Evolutionary conservation across 1,140 invertebrate genomes (phyloP), one percentile per base, ranked within the genome.

Genomic region (Carcinoscorpius rotundicauda): DNA sequence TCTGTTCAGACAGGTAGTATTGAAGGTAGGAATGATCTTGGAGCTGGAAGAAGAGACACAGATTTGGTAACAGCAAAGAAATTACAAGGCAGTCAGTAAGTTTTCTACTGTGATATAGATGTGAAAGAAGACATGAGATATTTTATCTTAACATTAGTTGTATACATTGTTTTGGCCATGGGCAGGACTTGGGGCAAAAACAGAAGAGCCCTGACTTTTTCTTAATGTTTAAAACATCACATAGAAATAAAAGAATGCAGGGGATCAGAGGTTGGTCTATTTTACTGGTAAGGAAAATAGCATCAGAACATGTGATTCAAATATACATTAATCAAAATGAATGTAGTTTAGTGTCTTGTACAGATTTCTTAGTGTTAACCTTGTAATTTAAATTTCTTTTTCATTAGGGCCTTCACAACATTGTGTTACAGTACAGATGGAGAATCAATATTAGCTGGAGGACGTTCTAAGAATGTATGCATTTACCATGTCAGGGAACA

Each of bases 381-480:
- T 2, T 29, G 29, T 29, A 29, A 65, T 65, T 6, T 48, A 9
- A 64, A 64, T 65, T 68, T 60, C 65, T 64, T 64, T 71, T 71
- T 71, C 83, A 84, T 63, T 75, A 97, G 92, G 75, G 85, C 88
- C 4, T 98, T 97, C 75, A 88, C 85, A 4, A 86, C 87, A 2
- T 78, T 98, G 56, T 91, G 89, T 73, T 98, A 97, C 75, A 89
- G 91, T 4, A 88, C 91, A 4, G 94, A 99, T 81, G 95, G 95
- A 0, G 81, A 83, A 63, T 92, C 83, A 71, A 78, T 98, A 29
- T 75, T 98, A 58, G 93, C 92, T 58, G 96, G 85, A 8, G 96
- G 96, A 3, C 86, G 88, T 67, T 95, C 92, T 0, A 94, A 96
- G 76, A 86, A 91, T 77, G 86, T 98, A 60, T 98, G 96, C 73